Conservation (phyloP, 2,888 invertebrate genomes). For the Dione juno region DNA sequence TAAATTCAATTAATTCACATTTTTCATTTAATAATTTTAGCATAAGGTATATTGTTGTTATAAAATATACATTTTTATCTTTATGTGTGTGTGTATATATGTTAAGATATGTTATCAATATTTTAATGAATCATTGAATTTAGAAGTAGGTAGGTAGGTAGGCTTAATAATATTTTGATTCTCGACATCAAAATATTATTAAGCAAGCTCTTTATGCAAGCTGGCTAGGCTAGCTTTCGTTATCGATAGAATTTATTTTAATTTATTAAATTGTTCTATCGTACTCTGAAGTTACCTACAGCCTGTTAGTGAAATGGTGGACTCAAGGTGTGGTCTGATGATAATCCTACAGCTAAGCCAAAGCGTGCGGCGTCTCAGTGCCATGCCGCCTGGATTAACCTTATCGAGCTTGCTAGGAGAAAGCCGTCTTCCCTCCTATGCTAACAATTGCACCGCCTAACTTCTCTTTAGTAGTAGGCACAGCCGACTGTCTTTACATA, state of each 20-base stretch:
- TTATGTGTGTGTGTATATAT: too few relatives aligned
- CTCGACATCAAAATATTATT: too few relatives aligned
- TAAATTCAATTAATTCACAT: too few relatives aligned
- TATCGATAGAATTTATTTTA: not conserved
- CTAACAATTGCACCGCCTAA: constrained; percentile 38
- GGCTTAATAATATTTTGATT: too few relatives aligned
- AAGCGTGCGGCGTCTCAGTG: constrained; percentile 65
- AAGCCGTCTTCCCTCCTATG: constrained; percentile 49
- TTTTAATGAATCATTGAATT: too few relatives aligned
- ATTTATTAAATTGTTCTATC: not conserved
- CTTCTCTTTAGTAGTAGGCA: not conserved
- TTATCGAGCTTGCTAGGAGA: constrained; percentile 71
- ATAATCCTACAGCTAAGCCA: constrained; percentile 64
- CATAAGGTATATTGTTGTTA: too few relatives aligned
- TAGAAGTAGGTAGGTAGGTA: too few relatives aligned
- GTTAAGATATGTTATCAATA: too few relatives aligned
- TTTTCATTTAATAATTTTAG: too few relatives aligned
- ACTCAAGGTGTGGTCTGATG: constrained; percentile 68
- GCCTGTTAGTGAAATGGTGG: constrained; percentile 16
- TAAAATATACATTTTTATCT: too few relatives aligned
- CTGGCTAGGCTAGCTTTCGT: too few relatives aligned
- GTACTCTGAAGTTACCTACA: not conserved
- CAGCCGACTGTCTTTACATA: not conserved
- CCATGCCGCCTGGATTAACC: constrained; percentile 67
- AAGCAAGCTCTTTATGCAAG: too few relatives aligned